These are phyloP conservation scores for Ailurus styani DNA, from an alignment of 2,113 vertebrate genomes.

Conservation along the genomic window DNA sequence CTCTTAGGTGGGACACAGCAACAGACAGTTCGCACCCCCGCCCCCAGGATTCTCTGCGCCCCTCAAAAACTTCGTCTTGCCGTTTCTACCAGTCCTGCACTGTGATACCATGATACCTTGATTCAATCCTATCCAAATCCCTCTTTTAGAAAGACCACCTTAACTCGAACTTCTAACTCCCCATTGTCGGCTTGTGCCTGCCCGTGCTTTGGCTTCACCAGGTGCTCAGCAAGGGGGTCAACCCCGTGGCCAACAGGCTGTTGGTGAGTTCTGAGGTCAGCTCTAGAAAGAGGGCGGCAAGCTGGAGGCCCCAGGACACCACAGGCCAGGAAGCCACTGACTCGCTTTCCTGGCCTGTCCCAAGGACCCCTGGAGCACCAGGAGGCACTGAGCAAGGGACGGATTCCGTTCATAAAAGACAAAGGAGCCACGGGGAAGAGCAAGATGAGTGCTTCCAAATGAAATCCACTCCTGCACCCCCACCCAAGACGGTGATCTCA, in stretches of 20 bases:
- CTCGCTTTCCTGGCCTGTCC: neutral
- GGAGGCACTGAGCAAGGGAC: neutral
- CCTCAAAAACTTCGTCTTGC: neutral
- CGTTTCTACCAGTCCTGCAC: neutral
- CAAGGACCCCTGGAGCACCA: too few relatives aligned
- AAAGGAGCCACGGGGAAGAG: neutral
- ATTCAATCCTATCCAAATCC: neutral
- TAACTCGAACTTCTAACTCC: neutral
- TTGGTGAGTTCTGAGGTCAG: neutral
- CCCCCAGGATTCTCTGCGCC: neutral
- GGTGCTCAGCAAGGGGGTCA: neutral
- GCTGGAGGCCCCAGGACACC: accelerated
- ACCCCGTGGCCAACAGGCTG: neutral
- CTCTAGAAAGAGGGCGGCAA: too few relatives aligned
- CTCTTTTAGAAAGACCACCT: neutral
- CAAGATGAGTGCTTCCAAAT: neutral
- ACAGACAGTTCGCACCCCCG: neutral
- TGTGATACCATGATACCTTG: accelerated
- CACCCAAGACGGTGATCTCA: neutral
- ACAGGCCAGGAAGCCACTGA: neutral
- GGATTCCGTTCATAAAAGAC: neutral
- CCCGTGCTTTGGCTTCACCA: neutral
- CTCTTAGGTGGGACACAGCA: neutral
- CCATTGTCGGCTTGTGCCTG: neutral
- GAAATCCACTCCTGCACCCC: accelerated